Percentiles rank a stretch among this genome's conserved stretches.
Evolutionary conservation across 1,140 invertebrate species (phyloP).

Genomic region (Sogatella furcifera): DNA sequence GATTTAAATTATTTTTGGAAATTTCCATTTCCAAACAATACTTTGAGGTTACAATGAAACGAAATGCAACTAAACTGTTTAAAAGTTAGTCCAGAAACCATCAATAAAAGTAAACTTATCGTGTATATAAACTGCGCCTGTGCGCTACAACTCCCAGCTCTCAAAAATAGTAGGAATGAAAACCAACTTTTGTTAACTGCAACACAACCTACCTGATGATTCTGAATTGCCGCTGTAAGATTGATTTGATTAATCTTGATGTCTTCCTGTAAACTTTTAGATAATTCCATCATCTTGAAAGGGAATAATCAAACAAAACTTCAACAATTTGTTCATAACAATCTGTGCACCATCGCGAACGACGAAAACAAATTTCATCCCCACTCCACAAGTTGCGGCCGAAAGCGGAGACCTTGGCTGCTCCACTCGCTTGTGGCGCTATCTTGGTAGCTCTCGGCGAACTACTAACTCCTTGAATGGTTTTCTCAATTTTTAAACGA

Average conservation of each 20-base stretch:
- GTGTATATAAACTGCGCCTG: constrained; percentile 2
- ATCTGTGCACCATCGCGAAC: not conserved
- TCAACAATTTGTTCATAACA: not conserved
- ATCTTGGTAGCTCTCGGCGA: not conserved
- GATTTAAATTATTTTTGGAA: no score
- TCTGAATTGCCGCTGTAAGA: not conserved
- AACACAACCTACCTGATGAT: not conserved
- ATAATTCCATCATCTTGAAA: not conserved
- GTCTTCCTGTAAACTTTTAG: not conserved
- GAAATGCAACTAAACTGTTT: not conserved
- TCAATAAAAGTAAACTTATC: not conserved
- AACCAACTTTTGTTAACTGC: constrained; percentile 4
- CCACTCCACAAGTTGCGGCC: constrained; percentile 2
- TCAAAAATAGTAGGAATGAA: not conserved
- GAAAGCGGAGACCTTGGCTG: not conserved
- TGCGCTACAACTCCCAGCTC: not conserved
- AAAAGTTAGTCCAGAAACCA: not conserved
- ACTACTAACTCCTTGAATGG: not conserved
- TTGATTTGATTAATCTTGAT: not conserved
- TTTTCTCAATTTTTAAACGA: not conserved
- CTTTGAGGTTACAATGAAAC: no score
- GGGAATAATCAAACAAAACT: not conserved
- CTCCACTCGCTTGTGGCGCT: not conserved
- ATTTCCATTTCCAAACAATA: no score
- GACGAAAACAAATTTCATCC: constrained; percentile 1